Evolutionary conservation across 2,888 invertebrate genomes (phyloP), one percentile per base, ranked within the genome.

Genomic region (Eilema sororculum): DNA sequence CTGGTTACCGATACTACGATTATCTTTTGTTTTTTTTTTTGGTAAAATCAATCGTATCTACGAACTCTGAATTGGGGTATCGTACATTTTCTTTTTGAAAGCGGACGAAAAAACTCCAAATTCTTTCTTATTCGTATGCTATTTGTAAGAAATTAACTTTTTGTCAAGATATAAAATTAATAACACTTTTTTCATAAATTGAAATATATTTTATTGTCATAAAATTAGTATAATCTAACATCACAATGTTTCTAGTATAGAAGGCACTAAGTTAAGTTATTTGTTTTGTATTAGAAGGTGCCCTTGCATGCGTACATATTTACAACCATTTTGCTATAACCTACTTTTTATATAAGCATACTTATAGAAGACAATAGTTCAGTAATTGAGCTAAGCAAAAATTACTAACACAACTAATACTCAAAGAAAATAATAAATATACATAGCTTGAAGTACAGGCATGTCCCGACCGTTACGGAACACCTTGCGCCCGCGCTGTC

Each of bases 401-500:
- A 63, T 62, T 71, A 73, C 64, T 72, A 69, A 65, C 71, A 71
- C 75, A 63, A 67, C 60, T 66, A 71, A 73, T 70, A 68, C 75
- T 60, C n/a, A 3, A 20, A 73, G 72, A 69, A 75, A 67, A 75
- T 65, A 75, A 78, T 75, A 60, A 72, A 75, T 77, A 75, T 76
- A 79, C 76, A 77, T 77, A 77, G 72, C 74, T 76, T 80, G 72
- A 74, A 76, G 71, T 86, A 75, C 81, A 85, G 79, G 84, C 83
- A 82, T 86, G 87, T 79, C 72, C 69, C 77, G 92, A 90, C 94
- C 94, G 95, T 94, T 94, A 91, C 87, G 73, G 82, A 83, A 87
- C 95, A 95, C 95, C 95, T 95, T 95, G 95, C 94, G 93, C 86
- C 84, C 83, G 86, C 87, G 81, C 85, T 80, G 78, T 81, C 88